Evolutionary conservation across 64 coral and sea anemone genomes (phyloP), one percentile per base, ranked within the genome.

Genomic region (Dendronephthya gigantea): DNA sequence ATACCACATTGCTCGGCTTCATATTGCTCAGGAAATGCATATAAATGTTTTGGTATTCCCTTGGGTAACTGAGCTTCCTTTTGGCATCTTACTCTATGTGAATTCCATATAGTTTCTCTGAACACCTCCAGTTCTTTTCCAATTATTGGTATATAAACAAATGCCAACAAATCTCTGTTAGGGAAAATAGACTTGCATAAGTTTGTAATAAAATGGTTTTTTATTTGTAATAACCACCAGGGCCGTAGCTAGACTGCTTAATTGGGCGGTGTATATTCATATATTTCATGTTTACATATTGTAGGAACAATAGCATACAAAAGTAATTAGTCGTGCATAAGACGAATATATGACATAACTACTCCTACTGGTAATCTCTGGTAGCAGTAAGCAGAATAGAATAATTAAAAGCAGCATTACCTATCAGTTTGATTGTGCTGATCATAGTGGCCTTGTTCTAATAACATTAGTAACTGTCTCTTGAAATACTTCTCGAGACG

Each of bases 1-100:
- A 68, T 90, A 84, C 83, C 88, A 90, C 88, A 85, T 40, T 90
- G 83, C 56, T 90, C 62, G 36, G 89, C 89, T 79, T 45, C 89
- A 90, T 86, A 90, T 47, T 85, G 68, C 34, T 90, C 83, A 74
- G 88, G 88, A 49, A 72, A 85, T 17, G 55, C 62, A 27, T 85
- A 85, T 49, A 85, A 41, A 51, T 83, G 83, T 49, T 84, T 90
- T 84, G 68, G 88, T 33, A 90, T 68, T 85, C 83, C 83, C 85
- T 90, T 90, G 84, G 88, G 88, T 45, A 90, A 22, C 76, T 86
- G 83, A 35, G 83, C 48, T n/a, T 90, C 68, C 50, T 86, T 90
- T 81, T 90, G 89, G 33, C 84, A 48, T 69, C 85, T 87, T 25
- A 87, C 49, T 41, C 84, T 83, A 55, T 87, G 90, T 15, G 90